Conservation (phyloP, 2,888 invertebrate species). For the Entomobrya proxima region DNA sequence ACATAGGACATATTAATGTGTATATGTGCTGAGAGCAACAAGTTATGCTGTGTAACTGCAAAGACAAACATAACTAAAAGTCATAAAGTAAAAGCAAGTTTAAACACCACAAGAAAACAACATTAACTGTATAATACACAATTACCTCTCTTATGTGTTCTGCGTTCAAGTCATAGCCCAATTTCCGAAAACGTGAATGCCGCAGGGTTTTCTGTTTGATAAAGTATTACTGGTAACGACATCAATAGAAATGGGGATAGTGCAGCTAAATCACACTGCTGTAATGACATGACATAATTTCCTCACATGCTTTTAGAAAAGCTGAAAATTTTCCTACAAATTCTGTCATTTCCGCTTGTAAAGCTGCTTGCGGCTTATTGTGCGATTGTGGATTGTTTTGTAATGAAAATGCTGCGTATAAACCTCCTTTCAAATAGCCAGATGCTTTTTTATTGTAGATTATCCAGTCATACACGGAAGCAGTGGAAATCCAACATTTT, state of each 20-base stretch:
- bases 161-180: constrained; percentile 44
- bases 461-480: no score
- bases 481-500: no score
- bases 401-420: constrained; percentile 68
- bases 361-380: not conserved
- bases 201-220: constrained; percentile 67
- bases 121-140: not conserved
- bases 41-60: constrained; percentile 62
- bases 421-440: constrained; percentile 74
- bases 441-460: constrained; percentile 66
- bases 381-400: no score
- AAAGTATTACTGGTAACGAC: constrained; percentile 72
- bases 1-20: no score
- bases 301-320: constrained; percentile 65
- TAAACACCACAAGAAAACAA: not conserved
- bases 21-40: no score
- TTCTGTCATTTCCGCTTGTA: constrained; percentile 13
- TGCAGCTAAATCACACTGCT: constrained; percentile 37
- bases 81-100: not conserved
- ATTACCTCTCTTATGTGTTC: constrained; percentile 52
- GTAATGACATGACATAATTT: constrained; percentile 68
- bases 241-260: constrained; percentile 64
- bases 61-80: not conserved
- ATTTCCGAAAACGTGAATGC: constrained; percentile 55
- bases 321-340: constrained; percentile 69